Evolutionary conservation across 2,888 invertebrate genomes (phyloP), one percentile per base, ranked within the genome.

Genomic region (Pseudanteris insignis): DNA sequence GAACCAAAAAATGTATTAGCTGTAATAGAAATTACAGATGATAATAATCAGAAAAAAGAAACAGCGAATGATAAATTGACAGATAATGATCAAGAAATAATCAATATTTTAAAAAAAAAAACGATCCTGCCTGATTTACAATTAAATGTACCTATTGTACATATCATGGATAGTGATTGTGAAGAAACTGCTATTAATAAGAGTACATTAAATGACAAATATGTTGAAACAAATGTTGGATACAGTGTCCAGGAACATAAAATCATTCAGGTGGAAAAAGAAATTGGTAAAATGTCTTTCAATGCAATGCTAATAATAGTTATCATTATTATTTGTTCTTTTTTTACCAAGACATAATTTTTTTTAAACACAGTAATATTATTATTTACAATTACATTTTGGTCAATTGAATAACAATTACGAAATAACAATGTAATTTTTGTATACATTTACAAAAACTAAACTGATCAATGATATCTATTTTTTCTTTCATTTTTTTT

Each of bases 21-120:
- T 34, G 33, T 76, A n/a, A 74, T 78, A 1, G 74, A 76, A 36
- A 74, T 78, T 5, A 71, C 71, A 18, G 77, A 77, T 28, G 47
- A 46, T 10, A 30, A 43, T 5, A 41, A 46, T 4, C 18, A 4
- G 34, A 73, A 75, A 1, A 70, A 68, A 1, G 74, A 76, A 8
- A 72, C 70, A 18, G 70, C 74, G 2, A 3, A 64, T 8, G 38
- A 70, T 24, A 57, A 54, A 5, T 51, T n/a, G 57, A 67, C 29
- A 13, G 50, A 71, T 2, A 64, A 57, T 1, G 54, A 65, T 7
- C 48, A 65, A 4, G 50, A 47, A 60, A 64, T 40, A 24, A 43
- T 18, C 25, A 46, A 6, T 11, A 36, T 8, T 11, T 40, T 50
- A 13, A 29, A 48, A n/a, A n/a, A 34, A 1, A 43, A 44, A 6